Conservation (phyloP, 1,140 invertebrate genomes). For the Musca domestica region DNA sequence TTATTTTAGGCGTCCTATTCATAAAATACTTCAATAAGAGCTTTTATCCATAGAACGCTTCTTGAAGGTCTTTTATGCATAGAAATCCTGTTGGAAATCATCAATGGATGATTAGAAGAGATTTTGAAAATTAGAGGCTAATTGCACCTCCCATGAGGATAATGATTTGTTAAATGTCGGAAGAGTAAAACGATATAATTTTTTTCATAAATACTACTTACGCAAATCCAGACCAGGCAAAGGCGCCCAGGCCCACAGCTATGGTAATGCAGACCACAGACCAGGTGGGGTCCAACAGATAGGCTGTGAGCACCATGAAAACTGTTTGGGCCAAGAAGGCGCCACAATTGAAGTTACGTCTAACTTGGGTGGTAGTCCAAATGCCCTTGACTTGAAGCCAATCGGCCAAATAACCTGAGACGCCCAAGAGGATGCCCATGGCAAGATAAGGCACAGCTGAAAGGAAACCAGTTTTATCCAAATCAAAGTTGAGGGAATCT, state of each 20-base stretch:
- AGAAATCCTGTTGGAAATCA: too few species aligned
- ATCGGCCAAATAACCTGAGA: conserved; percentile 80
- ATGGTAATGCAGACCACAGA: conserved; percentile 76
- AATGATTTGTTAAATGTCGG: background rate
- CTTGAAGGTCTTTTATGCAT: too few species aligned
- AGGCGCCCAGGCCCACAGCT: conserved; percentile 83
- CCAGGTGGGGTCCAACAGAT: conserved; percentile 62
- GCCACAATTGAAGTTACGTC: conserved; percentile 72
- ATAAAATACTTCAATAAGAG: too few species aligned
- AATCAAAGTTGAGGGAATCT: conserved; percentile 72
- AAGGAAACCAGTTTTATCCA: conserved; percentile 75
- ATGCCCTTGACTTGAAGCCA: conserved; percentile 63
- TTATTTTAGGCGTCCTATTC: too few species aligned
- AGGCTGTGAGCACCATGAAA: conserved; percentile 79
- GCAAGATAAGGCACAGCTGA: conserved; percentile 83
- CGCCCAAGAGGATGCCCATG: conserved; percentile 77
- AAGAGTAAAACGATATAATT: background rate
- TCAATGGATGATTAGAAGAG: too few species aligned
- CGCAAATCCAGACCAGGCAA: conserved; percentile 86
- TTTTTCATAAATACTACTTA: conserved; percentile 47
- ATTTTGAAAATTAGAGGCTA: too few species aligned
- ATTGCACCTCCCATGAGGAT: too few species aligned
- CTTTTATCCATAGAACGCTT: too few species aligned
- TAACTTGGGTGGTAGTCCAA: conserved; percentile 70
- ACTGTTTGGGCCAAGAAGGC: conserved; percentile 78